A percentile compares a stretch with the other conserved stretches of the same genome.
Evolutionary conservation across 2,113 vertebrate genomes (phyloP).

Genomic region (Solea solea): DNA sequence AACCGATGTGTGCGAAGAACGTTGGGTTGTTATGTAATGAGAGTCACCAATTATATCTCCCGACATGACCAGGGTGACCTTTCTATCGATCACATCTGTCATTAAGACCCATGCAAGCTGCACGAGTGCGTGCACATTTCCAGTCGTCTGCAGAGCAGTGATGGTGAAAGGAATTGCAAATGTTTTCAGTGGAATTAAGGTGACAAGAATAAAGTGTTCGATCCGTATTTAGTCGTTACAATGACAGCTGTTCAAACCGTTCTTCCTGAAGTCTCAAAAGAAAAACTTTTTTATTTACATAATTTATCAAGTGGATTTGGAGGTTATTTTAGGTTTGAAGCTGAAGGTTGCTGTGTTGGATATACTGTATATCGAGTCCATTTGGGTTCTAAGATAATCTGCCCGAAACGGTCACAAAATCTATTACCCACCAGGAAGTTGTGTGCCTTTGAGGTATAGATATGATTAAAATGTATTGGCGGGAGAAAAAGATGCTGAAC

Average conservation of each 20-base stretch:
- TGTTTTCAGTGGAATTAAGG: not conserved
- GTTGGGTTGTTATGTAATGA: constrained; percentile 2
- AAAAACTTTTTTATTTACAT: too few relatives aligned
- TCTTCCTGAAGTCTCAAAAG: too few relatives aligned
- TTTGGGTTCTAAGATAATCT: constrained; percentile 20
- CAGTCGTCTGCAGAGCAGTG: constrained; percentile 15
- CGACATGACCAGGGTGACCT: constrained; percentile 3
- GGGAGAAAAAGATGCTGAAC: constrained; percentile 38
- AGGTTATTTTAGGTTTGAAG: too few relatives aligned
- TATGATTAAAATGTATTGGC: constrained; percentile 40
- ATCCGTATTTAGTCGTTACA: too few relatives aligned
- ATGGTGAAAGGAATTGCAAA: constrained; percentile 7
- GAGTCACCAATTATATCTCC: constrained; percentile 48
- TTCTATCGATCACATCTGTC: constrained; percentile 5
- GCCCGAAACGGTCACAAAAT: constrained; percentile 4
- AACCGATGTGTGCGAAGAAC: not conserved
- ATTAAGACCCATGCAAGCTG: not conserved
- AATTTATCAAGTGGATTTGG: too few relatives aligned
- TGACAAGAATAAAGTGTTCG: not conserved
- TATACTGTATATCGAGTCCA: not conserved
- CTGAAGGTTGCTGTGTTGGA: too few relatives aligned
- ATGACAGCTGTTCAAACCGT: too few relatives aligned
- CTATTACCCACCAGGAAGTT: not conserved
- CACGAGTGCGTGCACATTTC: constrained; percentile 6
- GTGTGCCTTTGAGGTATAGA: constrained; percentile 43